A percentile compares a stretch with the other conserved stretches of the same genome.
These are phyloP conservation scores for Hephaestus fuliginosus DNA, from an alignment of 2,797 vertebrate species.

Conservation along the genomic window DNA sequence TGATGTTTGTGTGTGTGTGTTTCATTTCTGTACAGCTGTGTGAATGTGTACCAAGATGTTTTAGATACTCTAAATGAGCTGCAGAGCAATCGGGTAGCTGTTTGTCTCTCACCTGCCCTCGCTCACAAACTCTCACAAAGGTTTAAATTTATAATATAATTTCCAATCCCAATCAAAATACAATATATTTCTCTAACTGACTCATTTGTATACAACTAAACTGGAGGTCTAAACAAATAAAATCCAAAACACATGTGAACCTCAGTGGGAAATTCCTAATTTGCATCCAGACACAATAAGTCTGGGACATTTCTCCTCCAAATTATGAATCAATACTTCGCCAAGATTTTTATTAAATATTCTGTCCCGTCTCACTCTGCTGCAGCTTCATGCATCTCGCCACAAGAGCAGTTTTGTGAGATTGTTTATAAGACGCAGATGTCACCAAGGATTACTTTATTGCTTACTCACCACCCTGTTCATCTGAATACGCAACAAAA, in stretches of 20 bases:
- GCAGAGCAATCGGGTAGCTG: slow-evolving; percentile 6
- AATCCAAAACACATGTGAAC: slow-evolving; percentile 26
- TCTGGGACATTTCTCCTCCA: slow-evolving; percentile 6
- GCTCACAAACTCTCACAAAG: background rate
- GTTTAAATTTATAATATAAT: too few relatives aligned
- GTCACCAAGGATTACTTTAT: slow-evolving; percentile 2
- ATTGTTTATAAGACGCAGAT: slow-evolving; percentile 45
- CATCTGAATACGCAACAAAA: slow-evolving; percentile 14
- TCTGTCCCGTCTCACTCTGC: background rate
- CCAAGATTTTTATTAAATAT: slow-evolving; percentile 4
- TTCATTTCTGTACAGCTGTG: slow-evolving; percentile 11
- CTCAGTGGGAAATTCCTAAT: slow-evolving; percentile 4
- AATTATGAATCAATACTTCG: slow-evolving; percentile 9
- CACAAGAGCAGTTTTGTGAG: slow-evolving; percentile 6
- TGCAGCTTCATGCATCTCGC: slow-evolving; percentile 4
- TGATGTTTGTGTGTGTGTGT: slow-evolving; percentile 14
- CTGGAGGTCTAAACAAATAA: background rate
- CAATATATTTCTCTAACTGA: background rate
- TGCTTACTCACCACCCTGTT: slow-evolving; percentile 11
- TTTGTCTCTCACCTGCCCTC: slow-evolving; percentile 4
- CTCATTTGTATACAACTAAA: background rate
- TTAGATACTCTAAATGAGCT: slow-evolving; percentile 4
- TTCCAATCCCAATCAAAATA: background rate
- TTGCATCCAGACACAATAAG: slow-evolving; percentile 31
- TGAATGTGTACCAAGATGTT: slow-evolving; percentile 14